Evolutionary conservation across 2,888 invertebrate species (phyloP).

Genomic region (Fragum sueziense): DNA sequence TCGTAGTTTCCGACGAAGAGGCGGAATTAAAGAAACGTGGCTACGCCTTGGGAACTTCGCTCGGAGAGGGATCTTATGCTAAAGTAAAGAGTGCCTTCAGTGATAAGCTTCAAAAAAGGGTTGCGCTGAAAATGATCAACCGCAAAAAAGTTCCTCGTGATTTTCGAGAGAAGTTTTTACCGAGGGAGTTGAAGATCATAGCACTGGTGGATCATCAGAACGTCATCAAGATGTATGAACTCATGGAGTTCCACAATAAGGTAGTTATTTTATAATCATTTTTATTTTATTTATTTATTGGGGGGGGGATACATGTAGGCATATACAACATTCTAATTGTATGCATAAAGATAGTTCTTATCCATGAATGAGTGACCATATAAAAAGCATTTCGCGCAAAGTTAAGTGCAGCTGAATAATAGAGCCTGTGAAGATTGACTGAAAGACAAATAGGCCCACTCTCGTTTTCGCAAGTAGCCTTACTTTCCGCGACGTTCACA

Average conservation of each 20-base stretch:
- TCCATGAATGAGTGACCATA: background rate
- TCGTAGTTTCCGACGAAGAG: constrained; percentile 74
- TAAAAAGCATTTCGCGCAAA: background rate
- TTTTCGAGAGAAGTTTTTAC: constrained; percentile 91
- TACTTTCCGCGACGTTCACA: too few species aligned
- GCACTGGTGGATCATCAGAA: constrained; percentile 90
- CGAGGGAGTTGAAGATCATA: constrained; percentile 91
- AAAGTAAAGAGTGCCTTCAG: constrained; percentile 89
- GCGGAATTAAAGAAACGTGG: constrained; percentile 82
- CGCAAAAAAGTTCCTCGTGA: constrained; percentile 87
- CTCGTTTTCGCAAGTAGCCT: too few species aligned
- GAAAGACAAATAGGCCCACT: too few species aligned
- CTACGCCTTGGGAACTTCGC: constrained; percentile 83
- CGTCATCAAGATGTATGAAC: constrained; percentile 89
- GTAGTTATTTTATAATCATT: too few species aligned
- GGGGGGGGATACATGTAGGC: too few species aligned
- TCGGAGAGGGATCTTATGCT: constrained; percentile 81
- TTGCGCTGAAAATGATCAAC: constrained; percentile 88
- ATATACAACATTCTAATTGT: too few species aligned
- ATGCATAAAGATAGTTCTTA: too few species aligned
- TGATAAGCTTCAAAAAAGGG: constrained; percentile 69
- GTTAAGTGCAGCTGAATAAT: too few species aligned
- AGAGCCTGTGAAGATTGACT: too few species aligned
- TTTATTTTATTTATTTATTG: too few species aligned
- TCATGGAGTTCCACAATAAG: constrained; percentile 89